Percentiles rank a stretch among this genome's conserved stretches.
phyloP scores from a whole-genome alignment of 2,797 vertebrate species.

The Onychomys torridus region DNA sequence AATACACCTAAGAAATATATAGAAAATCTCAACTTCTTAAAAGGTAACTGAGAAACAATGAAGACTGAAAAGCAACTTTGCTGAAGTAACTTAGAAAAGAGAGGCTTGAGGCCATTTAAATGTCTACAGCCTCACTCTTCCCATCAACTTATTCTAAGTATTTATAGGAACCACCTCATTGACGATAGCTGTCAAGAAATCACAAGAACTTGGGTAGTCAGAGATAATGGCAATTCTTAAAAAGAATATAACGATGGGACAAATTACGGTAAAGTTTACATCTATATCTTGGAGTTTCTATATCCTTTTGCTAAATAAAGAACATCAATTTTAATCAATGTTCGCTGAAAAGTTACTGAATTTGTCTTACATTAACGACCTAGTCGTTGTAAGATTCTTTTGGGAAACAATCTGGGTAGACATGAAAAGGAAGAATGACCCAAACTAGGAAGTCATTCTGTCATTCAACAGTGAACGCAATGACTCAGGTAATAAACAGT shows the following conservation, averaged over 20 bases:
- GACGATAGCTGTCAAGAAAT: background rate
- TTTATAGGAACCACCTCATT: background rate
- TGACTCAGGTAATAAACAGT: background rate
- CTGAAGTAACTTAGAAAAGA: background rate
- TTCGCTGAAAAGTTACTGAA: background rate
- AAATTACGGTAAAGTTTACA: background rate
- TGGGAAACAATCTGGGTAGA: background rate
- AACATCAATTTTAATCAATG: background rate
- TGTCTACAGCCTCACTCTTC: background rate
- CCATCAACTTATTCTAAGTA: background rate
- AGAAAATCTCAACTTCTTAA: background rate
- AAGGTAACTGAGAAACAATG: too few species aligned
- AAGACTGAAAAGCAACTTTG: background rate
- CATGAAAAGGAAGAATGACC: background rate
- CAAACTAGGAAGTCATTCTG: background rate
- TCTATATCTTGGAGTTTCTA: background rate
- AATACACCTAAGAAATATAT: background rate
- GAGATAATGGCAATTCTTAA: background rate
- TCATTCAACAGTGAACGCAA: background rate
- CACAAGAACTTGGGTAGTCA: background rate
- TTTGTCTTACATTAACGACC: background rate
- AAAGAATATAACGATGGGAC: background rate
- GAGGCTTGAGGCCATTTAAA: background rate
- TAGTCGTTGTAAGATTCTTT: background rate
- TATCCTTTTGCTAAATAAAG: background rate